These are phyloP conservation scores for Mirounga angustirostris DNA, from an alignment of 2,113 vertebrate genomes.

Conservation along the genomic window DNA sequence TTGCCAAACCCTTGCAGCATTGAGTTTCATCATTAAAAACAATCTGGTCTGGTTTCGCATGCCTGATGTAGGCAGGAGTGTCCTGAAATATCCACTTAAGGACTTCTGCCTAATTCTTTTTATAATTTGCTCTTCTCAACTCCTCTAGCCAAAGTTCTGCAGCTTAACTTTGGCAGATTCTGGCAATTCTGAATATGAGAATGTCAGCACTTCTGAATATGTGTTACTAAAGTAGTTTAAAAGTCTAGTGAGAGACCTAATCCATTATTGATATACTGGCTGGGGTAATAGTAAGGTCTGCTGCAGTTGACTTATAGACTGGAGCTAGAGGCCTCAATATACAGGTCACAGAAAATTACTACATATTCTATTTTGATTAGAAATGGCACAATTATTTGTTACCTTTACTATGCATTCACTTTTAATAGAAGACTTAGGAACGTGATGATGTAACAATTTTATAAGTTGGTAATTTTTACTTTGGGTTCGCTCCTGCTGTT, in stretches of 20 bases:
- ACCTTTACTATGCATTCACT: neutral
- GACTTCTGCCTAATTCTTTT: neutral
- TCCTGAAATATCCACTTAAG: neutral
- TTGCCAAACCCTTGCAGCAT: neutral
- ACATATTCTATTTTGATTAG: neutral
- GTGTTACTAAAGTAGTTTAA: conserved; percentile 76
- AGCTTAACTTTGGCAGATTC: conserved; percentile 32
- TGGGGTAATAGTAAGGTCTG: neutral
- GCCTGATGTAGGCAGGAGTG: neutral
- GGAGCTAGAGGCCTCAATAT: neutral
- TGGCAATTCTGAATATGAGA: conserved; percentile 62
- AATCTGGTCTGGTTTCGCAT: neutral
- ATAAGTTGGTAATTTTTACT: neutral
- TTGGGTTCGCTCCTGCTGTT: neutral
- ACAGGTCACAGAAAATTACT: neutral
- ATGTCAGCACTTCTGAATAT: conserved; percentile 71
- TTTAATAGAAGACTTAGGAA: conserved; percentile 32
- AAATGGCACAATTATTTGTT: neutral
- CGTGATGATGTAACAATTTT: neutral
- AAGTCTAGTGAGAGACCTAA: conserved; percentile 72
- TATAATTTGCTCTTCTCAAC: conserved; percentile 32
- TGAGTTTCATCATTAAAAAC: neutral
- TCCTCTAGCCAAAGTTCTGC: conserved; percentile 3
- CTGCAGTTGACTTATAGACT: conserved; percentile 47
- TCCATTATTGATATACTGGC: conserved; percentile 75